A percentile compares a stretch with the other conserved stretches of the same genome.
Evolutionary conservation across 2,113 vertebrate genomes (phyloP).

Genomic region (Cynopterus brachyotis): DNA sequence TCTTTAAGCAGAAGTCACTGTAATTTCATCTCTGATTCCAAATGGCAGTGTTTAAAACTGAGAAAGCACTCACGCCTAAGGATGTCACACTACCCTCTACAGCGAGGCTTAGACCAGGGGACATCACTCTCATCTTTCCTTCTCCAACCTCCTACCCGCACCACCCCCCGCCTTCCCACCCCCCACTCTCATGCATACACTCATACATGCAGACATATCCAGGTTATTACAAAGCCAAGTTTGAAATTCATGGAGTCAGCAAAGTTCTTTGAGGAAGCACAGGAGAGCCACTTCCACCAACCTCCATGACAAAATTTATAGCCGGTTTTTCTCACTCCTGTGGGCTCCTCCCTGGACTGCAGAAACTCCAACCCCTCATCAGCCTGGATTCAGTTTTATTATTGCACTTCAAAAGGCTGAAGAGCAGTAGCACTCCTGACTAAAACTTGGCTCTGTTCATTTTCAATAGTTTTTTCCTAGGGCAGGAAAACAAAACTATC

Average conservation of each 20-base stretch:
- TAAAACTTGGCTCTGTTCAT: not conserved
- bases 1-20: not conserved
- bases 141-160: fast-evolving
- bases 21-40: not conserved
- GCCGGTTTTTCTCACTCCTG: not conserved
- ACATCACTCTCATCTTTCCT: fast-evolving
- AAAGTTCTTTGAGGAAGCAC: not conserved
- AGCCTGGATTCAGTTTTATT: not conserved
- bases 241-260: not conserved
- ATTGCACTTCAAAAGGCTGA: not conserved
- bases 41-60: not conserved
- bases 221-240: not conserved
- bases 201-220: no score
- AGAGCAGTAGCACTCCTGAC: not conserved
- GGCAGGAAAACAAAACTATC: not conserved
- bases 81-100: not conserved
- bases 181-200: no score
- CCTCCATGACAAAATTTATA: not conserved
- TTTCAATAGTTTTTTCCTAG: not conserved
- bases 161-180: no score
- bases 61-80: not conserved
- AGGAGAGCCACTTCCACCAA: not conserved
- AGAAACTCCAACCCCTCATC: not conserved
- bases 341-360: not conserved
- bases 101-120: not conserved